phyloP scores from a whole-genome alignment of 2,888 invertebrate species.

The Crocallis elinguaria region DNA sequence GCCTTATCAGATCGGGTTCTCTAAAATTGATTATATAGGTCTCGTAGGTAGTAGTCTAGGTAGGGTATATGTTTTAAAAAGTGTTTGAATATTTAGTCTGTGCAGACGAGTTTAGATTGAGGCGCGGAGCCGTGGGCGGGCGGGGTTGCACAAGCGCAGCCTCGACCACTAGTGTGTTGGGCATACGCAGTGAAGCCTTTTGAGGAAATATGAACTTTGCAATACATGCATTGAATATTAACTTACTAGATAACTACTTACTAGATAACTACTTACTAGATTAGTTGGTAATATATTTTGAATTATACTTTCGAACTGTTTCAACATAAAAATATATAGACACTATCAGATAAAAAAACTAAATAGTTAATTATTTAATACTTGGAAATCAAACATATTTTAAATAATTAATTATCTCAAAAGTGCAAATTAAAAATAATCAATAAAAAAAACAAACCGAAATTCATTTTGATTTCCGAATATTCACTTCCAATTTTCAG shows the following conservation, averaged over 20 bases:
- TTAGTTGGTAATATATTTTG: not conserved
- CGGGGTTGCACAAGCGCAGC: conserved; percentile 49
- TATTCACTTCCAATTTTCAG: conserved; percentile 4
- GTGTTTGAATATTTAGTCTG: not conserved
- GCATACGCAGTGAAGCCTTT: conserved; percentile 38
- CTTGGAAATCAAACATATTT: conserved; percentile 8
- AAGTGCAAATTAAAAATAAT: conserved; percentile 9
- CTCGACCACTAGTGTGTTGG: conserved; percentile 47
- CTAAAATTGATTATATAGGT: not conserved
- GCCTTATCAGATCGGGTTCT: not conserved
- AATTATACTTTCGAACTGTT: too few relatives aligned
- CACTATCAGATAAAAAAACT: too few relatives aligned
- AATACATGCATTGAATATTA: not conserved
- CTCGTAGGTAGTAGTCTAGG: too few relatives aligned
- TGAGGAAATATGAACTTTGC: conserved; percentile 6
- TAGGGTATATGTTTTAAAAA: too few relatives aligned
- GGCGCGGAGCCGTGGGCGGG: conserved; percentile 44
- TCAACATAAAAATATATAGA: not conserved
- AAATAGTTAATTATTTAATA: not conserved
- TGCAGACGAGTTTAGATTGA: not conserved
- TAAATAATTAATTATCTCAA: not conserved
- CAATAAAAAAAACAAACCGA: conserved; percentile 22
- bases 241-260: too few relatives aligned
- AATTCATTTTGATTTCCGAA: conserved; percentile 27
- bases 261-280: too few relatives aligned